Evolutionary conservation across 2,888 invertebrate genomes (phyloP).

Genomic region (Drosophila melanosoma): DNA sequence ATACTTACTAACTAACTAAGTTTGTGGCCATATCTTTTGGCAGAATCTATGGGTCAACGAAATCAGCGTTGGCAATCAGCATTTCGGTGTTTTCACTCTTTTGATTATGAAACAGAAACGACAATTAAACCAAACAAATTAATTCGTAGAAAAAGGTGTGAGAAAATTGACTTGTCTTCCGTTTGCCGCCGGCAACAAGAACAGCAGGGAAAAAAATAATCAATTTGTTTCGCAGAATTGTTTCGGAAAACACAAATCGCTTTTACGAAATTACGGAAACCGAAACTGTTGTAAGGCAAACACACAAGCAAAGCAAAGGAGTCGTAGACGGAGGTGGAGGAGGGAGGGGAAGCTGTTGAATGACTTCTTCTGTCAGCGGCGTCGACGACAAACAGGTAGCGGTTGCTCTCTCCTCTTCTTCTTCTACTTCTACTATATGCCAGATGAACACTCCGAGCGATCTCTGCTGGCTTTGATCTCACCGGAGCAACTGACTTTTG

Average conservation of each 20-base stretch:
- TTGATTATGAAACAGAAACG: slow-evolving; percentile 43
- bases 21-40: slow-evolving; percentile 6
- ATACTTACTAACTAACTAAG: slow-evolving; percentile 4
- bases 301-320: slow-evolving; percentile 4
- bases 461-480: slow-evolving; percentile 68
- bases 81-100: slow-evolving; percentile 11
- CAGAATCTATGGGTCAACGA: slow-evolving; percentile 14
- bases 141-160: slow-evolving; percentile 79
- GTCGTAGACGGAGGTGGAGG: not conserved
- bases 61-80: slow-evolving; percentile 23
- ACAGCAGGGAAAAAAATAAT: slow-evolving; percentile 60
- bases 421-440: slow-evolving; percentile 21
- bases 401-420: slow-evolving; percentile 8
- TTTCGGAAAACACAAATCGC: slow-evolving; percentile 62
- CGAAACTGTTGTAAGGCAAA: slow-evolving; percentile 69
- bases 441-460: slow-evolving; percentile 57
- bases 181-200: slow-evolving; percentile 32
- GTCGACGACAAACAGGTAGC: slow-evolving; percentile 64
- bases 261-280: slow-evolving; percentile 75
- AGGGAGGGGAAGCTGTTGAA: slow-evolving; percentile 14
- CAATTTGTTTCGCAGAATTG: slow-evolving; percentile 78
- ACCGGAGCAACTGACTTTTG: slow-evolving; percentile 66
- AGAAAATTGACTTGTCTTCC: slow-evolving; percentile 80
- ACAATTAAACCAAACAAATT: slow-evolving; percentile 66
- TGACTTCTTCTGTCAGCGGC: slow-evolving; percentile 37